These are phyloP conservation scores for Pteronotus mesoamericanus DNA, from an alignment of 2,797 vertebrate species.

Conservation along the genomic window DNA sequence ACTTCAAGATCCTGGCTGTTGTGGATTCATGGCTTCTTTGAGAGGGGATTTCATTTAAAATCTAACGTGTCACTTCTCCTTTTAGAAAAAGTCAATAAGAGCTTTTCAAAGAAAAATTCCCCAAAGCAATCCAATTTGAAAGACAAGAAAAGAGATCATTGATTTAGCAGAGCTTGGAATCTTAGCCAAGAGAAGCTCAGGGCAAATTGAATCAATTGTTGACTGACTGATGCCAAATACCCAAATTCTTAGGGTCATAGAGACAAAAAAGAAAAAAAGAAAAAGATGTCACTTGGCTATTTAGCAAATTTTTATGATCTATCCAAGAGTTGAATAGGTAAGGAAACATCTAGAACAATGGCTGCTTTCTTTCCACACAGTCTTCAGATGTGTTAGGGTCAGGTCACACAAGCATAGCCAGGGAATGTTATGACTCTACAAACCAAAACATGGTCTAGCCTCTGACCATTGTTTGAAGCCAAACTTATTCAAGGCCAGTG, in stretches of 20 bases:
- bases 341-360: neutral
- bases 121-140: constrained; percentile 48
- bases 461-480: neutral
- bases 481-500: neutral
- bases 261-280: constrained; percentile 34
- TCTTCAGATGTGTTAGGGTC: neutral
- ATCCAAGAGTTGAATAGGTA: neutral
- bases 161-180: constrained; percentile 40
- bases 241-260: neutral
- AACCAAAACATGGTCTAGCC: neutral
- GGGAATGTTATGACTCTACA: neutral
- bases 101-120: constrained; percentile 62
- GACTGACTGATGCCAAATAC: constrained; percentile 33
- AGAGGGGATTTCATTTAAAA: constrained; percentile 40
- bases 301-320: neutral
- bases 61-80: constrained; percentile 18
- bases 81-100: constrained; percentile 60
- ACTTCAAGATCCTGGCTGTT: neutral
- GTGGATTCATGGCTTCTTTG: neutral
- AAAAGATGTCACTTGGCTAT: neutral
- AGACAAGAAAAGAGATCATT: constrained; percentile 58
- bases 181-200: constrained; percentile 7
- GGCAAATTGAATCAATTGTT: constrained; percentile 36
- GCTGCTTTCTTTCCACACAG: neutral
- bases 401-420: neutral